phyloP scores from a whole-genome alignment of 2,113 vertebrate species.

The Crypturellus undulatus region DNA sequence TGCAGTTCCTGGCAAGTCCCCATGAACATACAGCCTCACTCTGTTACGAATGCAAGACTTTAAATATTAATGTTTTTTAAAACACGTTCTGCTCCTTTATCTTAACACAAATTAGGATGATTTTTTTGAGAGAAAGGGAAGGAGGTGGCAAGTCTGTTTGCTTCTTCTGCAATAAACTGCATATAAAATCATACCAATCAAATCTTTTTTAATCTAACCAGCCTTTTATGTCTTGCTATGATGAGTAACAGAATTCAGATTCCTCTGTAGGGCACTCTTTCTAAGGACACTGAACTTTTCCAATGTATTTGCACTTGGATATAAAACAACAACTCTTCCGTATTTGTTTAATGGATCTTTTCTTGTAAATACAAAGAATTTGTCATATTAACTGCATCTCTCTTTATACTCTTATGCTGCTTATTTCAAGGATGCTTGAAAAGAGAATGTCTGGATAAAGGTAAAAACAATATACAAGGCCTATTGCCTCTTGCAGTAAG shows the following conservation, averaged over 20 bases:
- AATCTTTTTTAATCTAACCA: neutral
- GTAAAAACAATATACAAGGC: neutral
- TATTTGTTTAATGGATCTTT: neutral
- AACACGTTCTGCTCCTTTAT: neutral
- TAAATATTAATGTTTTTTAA: constrained; percentile 22
- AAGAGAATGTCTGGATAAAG: neutral
- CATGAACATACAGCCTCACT: constrained; percentile 22
- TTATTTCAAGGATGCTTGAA: neutral
- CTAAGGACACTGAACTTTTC: neutral
- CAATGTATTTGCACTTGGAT: neutral
- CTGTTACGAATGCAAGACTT: neutral
- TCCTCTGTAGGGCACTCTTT: neutral
- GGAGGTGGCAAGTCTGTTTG: neutral
- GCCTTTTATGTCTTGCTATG: neutral
- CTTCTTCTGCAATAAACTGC: neutral
- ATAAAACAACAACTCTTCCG: neutral
- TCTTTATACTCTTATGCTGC: neutral
- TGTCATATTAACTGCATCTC: constrained; percentile 13
- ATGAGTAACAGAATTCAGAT: neutral
- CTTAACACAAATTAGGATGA: neutral
- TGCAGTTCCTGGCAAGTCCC: constrained; percentile 38
- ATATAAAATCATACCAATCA: neutral
- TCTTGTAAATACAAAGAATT: neutral
- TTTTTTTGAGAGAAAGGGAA: constrained; percentile 49
- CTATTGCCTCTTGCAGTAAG: neutral